Evolutionary conservation across 2,113 vertebrate species (phyloP).

Genomic region (Columba janthina): DNA sequence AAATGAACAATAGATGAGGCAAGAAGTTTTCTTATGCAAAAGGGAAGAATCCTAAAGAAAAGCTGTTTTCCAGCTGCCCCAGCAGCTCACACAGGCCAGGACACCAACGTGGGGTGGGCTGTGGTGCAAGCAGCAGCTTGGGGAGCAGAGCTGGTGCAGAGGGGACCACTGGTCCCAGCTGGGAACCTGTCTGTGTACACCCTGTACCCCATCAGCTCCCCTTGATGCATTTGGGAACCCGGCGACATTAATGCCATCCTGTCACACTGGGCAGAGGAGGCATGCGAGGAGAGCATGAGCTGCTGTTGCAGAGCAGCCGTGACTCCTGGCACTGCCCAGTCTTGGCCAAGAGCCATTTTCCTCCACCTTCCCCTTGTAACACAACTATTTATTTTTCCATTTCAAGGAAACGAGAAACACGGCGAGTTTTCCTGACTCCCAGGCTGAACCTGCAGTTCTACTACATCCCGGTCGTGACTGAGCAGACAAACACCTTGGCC

Average conservation of each 20-base stretch:
- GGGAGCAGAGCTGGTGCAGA: background rate
- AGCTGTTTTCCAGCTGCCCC: background rate
- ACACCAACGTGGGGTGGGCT: fast-evolving
- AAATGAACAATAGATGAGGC: fast-evolving
- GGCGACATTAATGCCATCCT: background rate
- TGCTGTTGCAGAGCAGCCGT: background rate
- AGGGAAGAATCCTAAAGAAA: background rate
- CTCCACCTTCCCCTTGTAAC: background rate
- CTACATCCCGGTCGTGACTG: slow-evolving; percentile 82
- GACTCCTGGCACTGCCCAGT: background rate
- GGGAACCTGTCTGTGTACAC: fast-evolving
- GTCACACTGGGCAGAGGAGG: background rate
- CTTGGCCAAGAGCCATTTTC: background rate
- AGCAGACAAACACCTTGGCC: background rate
- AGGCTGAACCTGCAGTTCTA: slow-evolving; percentile 91
- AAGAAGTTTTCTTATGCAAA: background rate
- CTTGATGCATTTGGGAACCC: fast-evolving
- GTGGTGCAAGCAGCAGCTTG: background rate
- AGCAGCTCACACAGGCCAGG: background rate
- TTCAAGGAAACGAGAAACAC: slow-evolving; percentile 87
- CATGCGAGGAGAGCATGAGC: fast-evolving
- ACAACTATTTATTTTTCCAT: background rate
- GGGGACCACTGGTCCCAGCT: too few species aligned
- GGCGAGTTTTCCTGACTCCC: slow-evolving; percentile 83
- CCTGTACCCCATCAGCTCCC: background rate